A percentile compares a stretch with the other conserved stretches of the same genome.
These are phyloP conservation scores for Athalia cordata DNA, from an alignment of 2,888 invertebrate species.

Conservation along the genomic window DNA sequence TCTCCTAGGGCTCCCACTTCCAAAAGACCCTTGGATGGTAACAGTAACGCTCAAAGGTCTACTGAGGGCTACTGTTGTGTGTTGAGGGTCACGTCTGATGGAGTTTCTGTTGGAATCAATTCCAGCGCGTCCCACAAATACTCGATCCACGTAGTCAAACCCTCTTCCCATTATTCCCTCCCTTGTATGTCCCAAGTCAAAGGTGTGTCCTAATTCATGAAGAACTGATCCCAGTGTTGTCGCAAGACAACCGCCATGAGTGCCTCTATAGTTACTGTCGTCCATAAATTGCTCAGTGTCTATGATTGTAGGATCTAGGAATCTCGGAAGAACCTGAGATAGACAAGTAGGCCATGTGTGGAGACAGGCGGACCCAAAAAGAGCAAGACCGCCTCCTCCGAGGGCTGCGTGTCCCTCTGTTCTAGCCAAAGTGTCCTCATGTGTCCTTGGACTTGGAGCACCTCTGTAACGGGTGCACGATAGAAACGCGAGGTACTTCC, in stretches of 20 bases:
- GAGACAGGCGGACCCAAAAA: slow-evolving; percentile 92
- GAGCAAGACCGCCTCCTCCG: slow-evolving; percentile 92
- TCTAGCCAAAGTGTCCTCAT: slow-evolving; percentile 81
- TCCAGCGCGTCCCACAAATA: slow-evolving; percentile 81
- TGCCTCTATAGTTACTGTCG: slow-evolving; percentile 93
- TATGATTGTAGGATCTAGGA: slow-evolving; percentile 79
- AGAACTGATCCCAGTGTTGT: slow-evolving; percentile 93
- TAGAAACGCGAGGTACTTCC: slow-evolving; percentile 93
- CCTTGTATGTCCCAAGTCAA: slow-evolving; percentile 93
- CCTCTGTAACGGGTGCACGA: slow-evolving; percentile 89
- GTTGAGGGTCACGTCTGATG: slow-evolving; percentile 78
- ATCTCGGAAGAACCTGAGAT: slow-evolving; percentile 80
- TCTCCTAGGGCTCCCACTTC: slow-evolving; percentile 73
- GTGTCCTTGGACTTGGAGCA: slow-evolving; percentile 79
- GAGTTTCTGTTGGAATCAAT: slow-evolving; percentile 78
- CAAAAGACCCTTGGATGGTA: slow-evolving; percentile 77
- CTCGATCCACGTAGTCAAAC: slow-evolving; percentile 87
- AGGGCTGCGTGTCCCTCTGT: slow-evolving; percentile 91
- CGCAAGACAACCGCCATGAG: slow-evolving; percentile 90
- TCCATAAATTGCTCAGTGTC: slow-evolving; percentile 87
- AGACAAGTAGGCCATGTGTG: slow-evolving; percentile 91
- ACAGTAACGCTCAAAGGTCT: slow-evolving; percentile 79
- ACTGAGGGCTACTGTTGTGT: slow-evolving; percentile 78
- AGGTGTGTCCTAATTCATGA: slow-evolving; percentile 95
- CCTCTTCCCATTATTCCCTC: slow-evolving; percentile 96